A percentile compares a stretch with the other conserved stretches of the same genome.
Conservation (phyloP, 2,888 invertebrate genomes). For the Onchidella celtica region DNA sequence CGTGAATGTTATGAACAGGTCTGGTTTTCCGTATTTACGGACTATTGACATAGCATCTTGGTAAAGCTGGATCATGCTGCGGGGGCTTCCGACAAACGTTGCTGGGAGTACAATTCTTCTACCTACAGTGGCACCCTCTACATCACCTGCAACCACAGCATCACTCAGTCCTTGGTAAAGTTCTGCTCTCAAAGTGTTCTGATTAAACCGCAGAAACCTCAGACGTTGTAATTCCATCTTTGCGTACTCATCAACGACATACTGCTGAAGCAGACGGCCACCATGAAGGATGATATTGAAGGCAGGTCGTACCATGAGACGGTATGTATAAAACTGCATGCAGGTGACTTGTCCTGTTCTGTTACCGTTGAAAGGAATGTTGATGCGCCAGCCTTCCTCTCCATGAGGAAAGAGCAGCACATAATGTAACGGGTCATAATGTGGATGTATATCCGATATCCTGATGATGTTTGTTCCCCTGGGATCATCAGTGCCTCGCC, state of each 20-base stretch:
- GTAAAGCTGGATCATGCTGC: slow-evolving; percentile 33
- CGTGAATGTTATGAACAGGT: not conserved
- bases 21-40: not conserved
- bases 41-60: slow-evolving; percentile 44
- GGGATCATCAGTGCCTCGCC: slow-evolving; percentile 20
- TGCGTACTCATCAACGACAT: slow-evolving; percentile 46
- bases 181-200: slow-evolving; percentile 37
- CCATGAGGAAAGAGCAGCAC: slow-evolving; percentile 35
- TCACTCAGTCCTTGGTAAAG: slow-evolving; percentile 40
- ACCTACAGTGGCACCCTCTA: slow-evolving; percentile 28
- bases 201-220: slow-evolving; percentile 14
- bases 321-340: slow-evolving; percentile 44
- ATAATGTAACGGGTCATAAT: slow-evolving; percentile 48
- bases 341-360: slow-evolving; percentile 3
- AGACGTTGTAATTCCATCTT: slow-evolving; percentile 45
- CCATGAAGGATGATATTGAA: slow-evolving; percentile 36
- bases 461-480: slow-evolving; percentile 19
- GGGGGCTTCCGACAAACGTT: slow-evolving; percentile 42
- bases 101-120: slow-evolving; percentile 44
- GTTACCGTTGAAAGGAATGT: not conserved
- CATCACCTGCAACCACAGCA: slow-evolving; percentile 43
- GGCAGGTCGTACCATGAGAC: slow-evolving; percentile 30
- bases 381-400: slow-evolving; percentile 38
- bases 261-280: slow-evolving; percentile 45
- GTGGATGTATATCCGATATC: slow-evolving; percentile 38